phyloP scores from a whole-genome alignment of 2,113 vertebrate genomes.

The Phylloscopus whistleri region DNA sequence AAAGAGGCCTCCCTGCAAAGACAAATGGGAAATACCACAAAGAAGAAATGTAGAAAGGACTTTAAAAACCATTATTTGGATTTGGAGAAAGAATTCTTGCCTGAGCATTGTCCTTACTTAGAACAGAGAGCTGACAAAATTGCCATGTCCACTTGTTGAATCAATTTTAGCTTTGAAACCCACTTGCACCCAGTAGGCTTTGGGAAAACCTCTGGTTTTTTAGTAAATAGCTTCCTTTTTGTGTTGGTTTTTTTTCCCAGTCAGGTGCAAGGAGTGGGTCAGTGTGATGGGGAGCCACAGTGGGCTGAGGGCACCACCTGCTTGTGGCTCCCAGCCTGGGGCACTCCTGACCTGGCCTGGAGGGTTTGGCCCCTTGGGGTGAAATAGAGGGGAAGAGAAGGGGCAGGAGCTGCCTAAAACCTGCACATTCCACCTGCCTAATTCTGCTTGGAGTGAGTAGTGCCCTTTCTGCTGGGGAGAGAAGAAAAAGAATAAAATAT shows the following conservation, averaged over 20 bases:
- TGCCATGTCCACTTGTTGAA: background rate
- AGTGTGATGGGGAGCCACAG: background rate
- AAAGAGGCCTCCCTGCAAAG: background rate
- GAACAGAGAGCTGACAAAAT: background rate
- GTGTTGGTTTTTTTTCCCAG: background rate
- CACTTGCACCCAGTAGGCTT: background rate
- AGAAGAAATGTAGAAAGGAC: background rate
- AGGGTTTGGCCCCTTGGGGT: background rate
- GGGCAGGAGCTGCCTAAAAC: background rate
- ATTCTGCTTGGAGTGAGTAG: accelerated
- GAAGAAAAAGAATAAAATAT: background rate
- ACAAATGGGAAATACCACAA: background rate
- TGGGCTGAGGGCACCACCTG: background rate
- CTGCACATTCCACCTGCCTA: background rate
- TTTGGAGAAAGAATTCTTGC: background rate
- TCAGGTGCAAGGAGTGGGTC: background rate
- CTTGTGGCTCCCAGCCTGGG: background rate
- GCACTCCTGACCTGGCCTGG: background rate
- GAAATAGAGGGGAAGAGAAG: background rate
- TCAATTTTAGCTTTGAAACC: background rate
- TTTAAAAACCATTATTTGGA: background rate
- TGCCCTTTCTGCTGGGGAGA: background rate
- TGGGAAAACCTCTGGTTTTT: background rate
- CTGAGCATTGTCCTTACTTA: background rate
- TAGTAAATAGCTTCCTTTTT: background rate